Evolutionary conservation across 2,113 vertebrate species (phyloP).

Genomic region (Nanger granti): DNA sequence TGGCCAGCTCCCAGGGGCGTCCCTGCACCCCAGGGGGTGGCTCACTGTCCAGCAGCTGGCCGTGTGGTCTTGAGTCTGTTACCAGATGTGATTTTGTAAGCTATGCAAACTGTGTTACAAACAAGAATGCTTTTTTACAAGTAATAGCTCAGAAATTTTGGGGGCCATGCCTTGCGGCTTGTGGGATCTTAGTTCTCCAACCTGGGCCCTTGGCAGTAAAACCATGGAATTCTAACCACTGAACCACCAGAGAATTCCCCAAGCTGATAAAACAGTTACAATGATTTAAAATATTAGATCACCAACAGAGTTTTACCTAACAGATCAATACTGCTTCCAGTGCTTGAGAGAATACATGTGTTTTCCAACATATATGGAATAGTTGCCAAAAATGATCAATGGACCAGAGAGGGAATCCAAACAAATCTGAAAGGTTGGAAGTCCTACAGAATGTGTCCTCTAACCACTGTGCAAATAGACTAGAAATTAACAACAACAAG

Average conservation of each 20-base stretch:
- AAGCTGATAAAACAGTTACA: background rate
- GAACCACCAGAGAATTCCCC: background rate
- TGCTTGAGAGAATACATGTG: background rate
- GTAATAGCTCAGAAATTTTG: background rate
- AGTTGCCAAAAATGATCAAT: background rate
- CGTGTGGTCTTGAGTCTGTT: rapidly evolving
- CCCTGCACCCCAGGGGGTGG: background rate
- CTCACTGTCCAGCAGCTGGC: background rate
- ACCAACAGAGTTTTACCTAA: background rate
- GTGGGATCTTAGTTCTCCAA: background rate
- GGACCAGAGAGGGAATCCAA: background rate
- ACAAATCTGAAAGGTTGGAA: background rate
- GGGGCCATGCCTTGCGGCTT: background rate
- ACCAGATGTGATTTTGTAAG: background rate
- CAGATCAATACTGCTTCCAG: background rate
- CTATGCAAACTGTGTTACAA: background rate
- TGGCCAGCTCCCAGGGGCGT: background rate
- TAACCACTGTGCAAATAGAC: background rate
- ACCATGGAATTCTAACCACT: background rate
- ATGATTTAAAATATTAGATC: background rate
- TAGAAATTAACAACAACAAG: background rate
- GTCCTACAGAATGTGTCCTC: background rate
- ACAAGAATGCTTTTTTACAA: background rate
- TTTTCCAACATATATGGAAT: background rate
- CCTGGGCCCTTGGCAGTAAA: background rate